Evolutionary conservation across 2,113 vertebrate genomes (phyloP), one percentile per base, ranked within the genome.

Genomic region (Mugil cephalus): DNA sequence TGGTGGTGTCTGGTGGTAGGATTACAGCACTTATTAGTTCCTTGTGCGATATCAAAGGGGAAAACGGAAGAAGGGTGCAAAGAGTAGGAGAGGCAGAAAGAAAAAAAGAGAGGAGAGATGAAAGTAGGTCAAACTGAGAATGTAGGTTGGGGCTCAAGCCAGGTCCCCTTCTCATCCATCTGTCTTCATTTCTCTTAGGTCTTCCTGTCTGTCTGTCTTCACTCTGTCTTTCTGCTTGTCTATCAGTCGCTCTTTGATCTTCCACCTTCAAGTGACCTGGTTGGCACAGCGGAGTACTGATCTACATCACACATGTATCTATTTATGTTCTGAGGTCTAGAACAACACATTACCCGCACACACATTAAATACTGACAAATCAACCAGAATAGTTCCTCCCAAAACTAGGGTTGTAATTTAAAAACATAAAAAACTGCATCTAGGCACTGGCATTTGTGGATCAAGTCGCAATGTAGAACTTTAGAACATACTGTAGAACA

Each of bases 51-150:
- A 87, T 80, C 47, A 89, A 87, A 86, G 75, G 52, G 60, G 84
- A 87, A 83, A 71, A 69, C 11, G 6, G 51, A 74, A 58, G 65
- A 73, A 10, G 56, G 69, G 56, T 30, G 43, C 24, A 73, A 66
- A 54, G 56, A 50, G 59, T 15, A 30, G 36, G 69, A 71, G 72
- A 83, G 4, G 19, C 35, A 63, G 50, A 59, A 21, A 69, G 10
- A 64, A 39, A 47, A 18, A 66, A 21, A 30, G 30, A 24, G 17
- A 50, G 53, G 17, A 73, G 14, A 46, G 58, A 8, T 62, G 58
- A 72, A 77, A 82, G 85, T 90, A 91, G 90, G 89, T 91, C 92
- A 92, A 80, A 58, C 15, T 68, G 70, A 75, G 39, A 81, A 53
- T 40, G 61, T 60, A 82, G 75, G 40, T 55, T 51, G 53, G 69